Base-by-base conservation (phyloP, 2,888 invertebrate species). In the Polyommatus icarus region DNA sequence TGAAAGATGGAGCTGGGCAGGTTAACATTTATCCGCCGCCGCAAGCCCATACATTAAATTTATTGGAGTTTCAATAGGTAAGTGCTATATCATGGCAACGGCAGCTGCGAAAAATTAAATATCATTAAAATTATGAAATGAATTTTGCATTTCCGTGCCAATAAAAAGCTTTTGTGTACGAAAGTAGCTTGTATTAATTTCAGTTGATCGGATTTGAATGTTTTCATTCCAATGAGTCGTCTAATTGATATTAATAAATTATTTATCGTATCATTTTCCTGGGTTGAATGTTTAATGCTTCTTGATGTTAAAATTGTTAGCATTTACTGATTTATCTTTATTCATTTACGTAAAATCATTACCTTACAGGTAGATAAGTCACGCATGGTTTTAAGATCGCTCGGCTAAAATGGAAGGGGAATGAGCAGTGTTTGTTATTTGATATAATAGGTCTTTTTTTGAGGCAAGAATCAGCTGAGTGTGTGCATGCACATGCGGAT, bases 121-220 rank as follows among this genome's bases (percentile, higher is more conserved):
- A 73, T 77, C 59, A 77, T 77, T 77, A 77, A 77, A 73, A 59
- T 77, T 46, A 73, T 73, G 46, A 46, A 77, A 59, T 77, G 73
- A 77, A 73, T 57, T 59, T 73, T 73, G 72, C 72, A 61, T 77
- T 77, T 77, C 46, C 77, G 59, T 59, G 73, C 77, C 77, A 77
- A 61, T 77, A 77, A 77, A 77, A 77, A 73, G 72, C 73, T 61
- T 77, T 77, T 29, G 61, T 77, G 36, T 80, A 79, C 78, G 76
- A 80, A 80, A 79, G 78, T 81, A 79, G 77, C 57, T 77, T 78
- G 79, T 81, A 79, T 81, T 81, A 80, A 81, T 79, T 81, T 80
- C 81, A 79, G 79, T 81, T 81, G 78, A 80, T 81, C 80, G 79
- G 78, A 78, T 81, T 78, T 81, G 77, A 78, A 79, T 80, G 79